Evolutionary conservation across 2,113 vertebrate genomes (phyloP).

Genomic region (Lutjanus erythropterus): DNA sequence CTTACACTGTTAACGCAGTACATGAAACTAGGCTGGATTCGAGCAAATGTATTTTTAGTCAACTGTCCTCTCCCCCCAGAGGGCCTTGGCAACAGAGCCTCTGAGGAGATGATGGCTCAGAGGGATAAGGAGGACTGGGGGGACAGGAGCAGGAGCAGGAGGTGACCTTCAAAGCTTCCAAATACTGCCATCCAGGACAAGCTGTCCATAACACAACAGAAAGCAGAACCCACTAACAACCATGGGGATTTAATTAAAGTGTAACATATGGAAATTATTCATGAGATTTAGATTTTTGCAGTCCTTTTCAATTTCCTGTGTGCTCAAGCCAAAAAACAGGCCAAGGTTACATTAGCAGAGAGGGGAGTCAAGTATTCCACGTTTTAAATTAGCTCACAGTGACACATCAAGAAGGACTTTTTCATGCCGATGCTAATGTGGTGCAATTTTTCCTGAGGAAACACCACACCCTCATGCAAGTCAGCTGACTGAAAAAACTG

Average conservation of each 20-base stretch:
- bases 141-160: neutral
- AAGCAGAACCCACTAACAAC: neutral
- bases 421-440: constrained; percentile 12
- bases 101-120: constrained; percentile 31
- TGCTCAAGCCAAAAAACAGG: constrained; percentile 23
- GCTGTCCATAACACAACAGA: neutral
- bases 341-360: constrained; percentile 7
- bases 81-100: neutral
- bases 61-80: constrained; percentile 22
- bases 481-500: constrained; percentile 31
- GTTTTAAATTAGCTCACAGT: constrained; percentile 20
- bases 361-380: neutral
- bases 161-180: constrained; percentile 50
- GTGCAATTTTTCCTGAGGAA: constrained; percentile 56
- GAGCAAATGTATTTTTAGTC: constrained; percentile 53
- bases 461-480: constrained; percentile 38
- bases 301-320: neutral
- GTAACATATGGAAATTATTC: neutral
- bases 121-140: constrained; percentile 1
- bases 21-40: constrained; percentile 51
- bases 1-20: constrained; percentile 16
- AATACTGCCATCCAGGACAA: constrained; percentile 1
- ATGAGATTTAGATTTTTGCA: neutral
- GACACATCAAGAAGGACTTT: constrained; percentile 27
- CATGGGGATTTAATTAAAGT: neutral